Percentiles rank a stretch among this genome's conserved stretches.
These are phyloP conservation scores for Grammomys dolichurus DNA, from an alignment of 2,113 vertebrate species.

Conservation along the genomic window DNA sequence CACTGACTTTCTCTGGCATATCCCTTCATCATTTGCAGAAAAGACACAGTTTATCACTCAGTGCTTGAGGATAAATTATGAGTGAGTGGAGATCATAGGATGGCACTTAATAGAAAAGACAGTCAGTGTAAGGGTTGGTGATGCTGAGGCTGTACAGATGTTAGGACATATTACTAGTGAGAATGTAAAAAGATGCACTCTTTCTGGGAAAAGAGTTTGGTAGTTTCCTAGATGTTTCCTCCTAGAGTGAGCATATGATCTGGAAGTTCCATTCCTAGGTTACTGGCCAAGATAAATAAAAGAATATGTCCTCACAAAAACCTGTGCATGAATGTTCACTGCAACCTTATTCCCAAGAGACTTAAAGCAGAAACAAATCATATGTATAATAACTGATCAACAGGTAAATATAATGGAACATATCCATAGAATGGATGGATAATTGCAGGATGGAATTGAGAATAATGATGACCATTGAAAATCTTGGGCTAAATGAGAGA, in stretches of 20 bases:
- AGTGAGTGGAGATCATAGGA: neutral
- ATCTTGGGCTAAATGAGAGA: constrained; percentile 3
- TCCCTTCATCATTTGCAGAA: neutral
- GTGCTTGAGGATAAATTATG: neutral
- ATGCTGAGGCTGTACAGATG: neutral
- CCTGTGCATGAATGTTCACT: neutral
- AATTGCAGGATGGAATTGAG: neutral
- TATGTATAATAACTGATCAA: neutral
- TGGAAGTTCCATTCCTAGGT: constrained; percentile 13
- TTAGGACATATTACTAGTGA: neutral
- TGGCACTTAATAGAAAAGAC: constrained; percentile 5
- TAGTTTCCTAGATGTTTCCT: neutral
- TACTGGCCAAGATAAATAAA: constrained; percentile 27
- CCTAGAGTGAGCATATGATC: neutral
- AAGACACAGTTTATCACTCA: constrained; percentile 30
- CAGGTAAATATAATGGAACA: neutral
- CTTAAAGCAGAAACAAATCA: neutral
- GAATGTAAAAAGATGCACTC: neutral
- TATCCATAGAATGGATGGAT: neutral
- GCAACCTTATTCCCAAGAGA: neutral
- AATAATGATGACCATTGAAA: constrained; percentile 21
- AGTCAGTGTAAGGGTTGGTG: constrained; percentile 5
- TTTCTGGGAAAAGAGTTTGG: constrained; percentile 8
- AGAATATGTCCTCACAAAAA: neutral
- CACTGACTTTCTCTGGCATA: neutral